These are phyloP conservation scores for Sciurus vulgaris DNA, from an alignment of 2,797 vertebrate genomes.

Conservation along the genomic window DNA sequence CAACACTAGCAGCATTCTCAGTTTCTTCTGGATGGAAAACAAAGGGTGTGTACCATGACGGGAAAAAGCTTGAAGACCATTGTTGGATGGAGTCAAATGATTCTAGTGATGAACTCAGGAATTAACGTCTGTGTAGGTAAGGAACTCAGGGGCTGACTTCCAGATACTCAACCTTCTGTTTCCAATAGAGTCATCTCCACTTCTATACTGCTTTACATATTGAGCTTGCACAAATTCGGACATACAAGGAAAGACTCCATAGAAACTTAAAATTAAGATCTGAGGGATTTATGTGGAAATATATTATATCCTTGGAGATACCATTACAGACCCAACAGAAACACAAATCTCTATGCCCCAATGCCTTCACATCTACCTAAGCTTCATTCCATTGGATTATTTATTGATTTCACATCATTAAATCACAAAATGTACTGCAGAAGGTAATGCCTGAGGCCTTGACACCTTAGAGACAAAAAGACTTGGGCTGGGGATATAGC, in stretches of 20 bases:
- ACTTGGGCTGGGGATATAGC: too few species aligned
- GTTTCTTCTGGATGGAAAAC: neutral
- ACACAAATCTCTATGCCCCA: neutral
- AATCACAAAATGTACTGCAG: neutral
- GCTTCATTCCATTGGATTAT: neutral
- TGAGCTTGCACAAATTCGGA: neutral
- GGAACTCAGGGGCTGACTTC: neutral
- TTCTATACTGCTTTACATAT: neutral
- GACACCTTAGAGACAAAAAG: neutral
- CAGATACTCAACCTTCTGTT: neutral
- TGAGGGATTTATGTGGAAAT: neutral
- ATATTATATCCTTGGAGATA: neutral
- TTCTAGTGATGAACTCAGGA: neutral
- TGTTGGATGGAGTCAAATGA: neutral
- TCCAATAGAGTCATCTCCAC: neutral
- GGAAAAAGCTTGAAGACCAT: neutral
- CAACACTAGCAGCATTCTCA: neutral
- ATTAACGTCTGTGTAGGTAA: fast-evolving
- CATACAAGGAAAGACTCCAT: neutral
- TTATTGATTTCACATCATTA: neutral
- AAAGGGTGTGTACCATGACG: neutral
- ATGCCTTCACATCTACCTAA: neutral
- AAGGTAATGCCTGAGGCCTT: neutral
- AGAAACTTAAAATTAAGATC: neutral
- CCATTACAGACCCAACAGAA: neutral